Evolutionary conservation across 2,797 vertebrate genomes (phyloP).

Genomic region (Enteromius anoplus): DNA sequence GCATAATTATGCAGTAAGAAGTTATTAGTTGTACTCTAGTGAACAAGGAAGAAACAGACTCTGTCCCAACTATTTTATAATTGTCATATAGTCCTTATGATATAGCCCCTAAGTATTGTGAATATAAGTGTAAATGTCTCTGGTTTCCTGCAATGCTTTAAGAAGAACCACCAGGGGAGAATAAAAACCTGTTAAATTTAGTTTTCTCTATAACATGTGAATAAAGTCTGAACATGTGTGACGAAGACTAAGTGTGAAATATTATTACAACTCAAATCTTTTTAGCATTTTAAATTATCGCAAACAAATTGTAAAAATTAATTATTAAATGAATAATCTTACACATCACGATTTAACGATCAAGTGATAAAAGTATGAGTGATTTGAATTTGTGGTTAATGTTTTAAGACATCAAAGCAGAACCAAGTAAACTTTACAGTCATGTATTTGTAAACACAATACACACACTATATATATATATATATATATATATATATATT

Average conservation of each 20-base stretch:
- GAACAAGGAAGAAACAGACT: background rate
- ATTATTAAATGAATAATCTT: background rate
- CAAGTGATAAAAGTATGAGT: background rate
- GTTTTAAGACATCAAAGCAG: background rate
- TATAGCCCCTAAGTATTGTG: background rate
- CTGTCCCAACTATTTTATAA: background rate
- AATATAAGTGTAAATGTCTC: background rate
- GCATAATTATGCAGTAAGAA: background rate
- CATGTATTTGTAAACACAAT: background rate
- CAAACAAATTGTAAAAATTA: too few relatives aligned
- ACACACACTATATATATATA: background rate
- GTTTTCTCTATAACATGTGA: background rate
- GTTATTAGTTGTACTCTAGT: background rate
- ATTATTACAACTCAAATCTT: too few relatives aligned
- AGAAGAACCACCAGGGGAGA: background rate
- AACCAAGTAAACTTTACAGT: background rate
- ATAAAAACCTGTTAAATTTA: background rate
- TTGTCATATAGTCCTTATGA: background rate
- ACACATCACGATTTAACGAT: background rate
- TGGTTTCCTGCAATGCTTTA: background rate
- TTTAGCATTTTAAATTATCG: too few relatives aligned
- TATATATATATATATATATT: background rate
- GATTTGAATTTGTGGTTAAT: background rate
- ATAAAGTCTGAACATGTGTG: background rate
- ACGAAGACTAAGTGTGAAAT: background rate